These are phyloP conservation scores for Acanthisitta chloris DNA, from an alignment of 2,113 vertebrate species.

Conservation along the genomic window DNA sequence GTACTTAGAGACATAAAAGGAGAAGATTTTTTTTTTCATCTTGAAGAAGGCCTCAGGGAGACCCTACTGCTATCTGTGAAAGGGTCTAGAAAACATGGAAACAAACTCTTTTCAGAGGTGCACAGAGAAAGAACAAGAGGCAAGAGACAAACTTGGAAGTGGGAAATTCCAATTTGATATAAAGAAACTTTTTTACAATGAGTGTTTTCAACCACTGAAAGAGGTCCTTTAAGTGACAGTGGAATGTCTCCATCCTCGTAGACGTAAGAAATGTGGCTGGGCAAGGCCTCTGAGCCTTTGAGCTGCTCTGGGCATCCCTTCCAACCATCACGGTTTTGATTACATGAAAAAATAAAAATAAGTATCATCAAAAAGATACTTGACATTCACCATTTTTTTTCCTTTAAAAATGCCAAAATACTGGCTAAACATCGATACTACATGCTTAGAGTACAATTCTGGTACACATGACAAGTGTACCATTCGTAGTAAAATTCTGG, in stretches of 20 bases:
- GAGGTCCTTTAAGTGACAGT: neutral
- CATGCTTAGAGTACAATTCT: neutral
- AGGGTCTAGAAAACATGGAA: neutral
- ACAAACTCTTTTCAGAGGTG: neutral
- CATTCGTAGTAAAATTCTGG: neutral
- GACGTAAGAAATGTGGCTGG: accelerated
- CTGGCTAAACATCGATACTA: neutral
- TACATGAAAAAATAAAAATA: neutral
- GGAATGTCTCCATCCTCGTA: neutral
- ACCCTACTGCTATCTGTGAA: neutral
- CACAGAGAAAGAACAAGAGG: neutral
- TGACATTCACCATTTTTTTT: neutral
- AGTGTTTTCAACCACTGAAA: neutral
- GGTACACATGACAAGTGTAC: neutral
- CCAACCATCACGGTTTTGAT: neutral
- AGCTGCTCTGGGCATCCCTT: neutral
- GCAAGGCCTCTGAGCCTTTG: neutral
- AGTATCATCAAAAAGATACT: neutral
- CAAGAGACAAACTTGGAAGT: neutral
- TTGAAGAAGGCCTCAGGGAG: neutral
- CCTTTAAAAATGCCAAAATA: neutral
- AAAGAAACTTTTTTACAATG: neutral
- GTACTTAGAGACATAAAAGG: neutral
- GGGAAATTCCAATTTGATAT: neutral
- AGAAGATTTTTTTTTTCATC: neutral